Evolutionary conservation across 2,888 invertebrate genomes (phyloP), one percentile per base, ranked within the genome.

Genomic region (Heliconius sara): DNA sequence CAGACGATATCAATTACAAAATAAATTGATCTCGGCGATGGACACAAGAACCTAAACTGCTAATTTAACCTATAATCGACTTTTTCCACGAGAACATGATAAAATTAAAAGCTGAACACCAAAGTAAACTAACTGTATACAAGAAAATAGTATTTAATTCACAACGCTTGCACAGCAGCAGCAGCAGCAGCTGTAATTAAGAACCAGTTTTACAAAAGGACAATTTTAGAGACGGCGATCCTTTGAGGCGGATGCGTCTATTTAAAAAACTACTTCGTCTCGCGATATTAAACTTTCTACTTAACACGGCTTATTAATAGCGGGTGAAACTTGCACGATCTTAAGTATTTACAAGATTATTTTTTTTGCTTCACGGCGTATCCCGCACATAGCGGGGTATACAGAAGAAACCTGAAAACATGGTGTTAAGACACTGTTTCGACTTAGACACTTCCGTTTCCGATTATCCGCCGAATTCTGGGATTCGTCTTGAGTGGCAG

Each of bases 231-330:
- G 72, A 71, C 43, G 73, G 65, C 78, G 65, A 78, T 72, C 76
- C 79, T 79, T 79, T 79, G 79, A 73, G 65, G 65, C n/a, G 71
- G 39, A 47, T 66, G 77, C 65, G 79, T 71, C 79, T 67, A 77
- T 76, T 76, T 72, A 65, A 76, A 79, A 72, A 76, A 52, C 47
- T 52, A 79, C 76, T 79, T n/a, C 76, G 47, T 76, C 30, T 22
- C 60, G 79, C 76, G 47, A 47, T 27, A 39, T 70, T 70, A 77
- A 63, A 77, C 39, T 77, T 77, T 71, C 70, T 66, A 34, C 66
- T 60, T 34, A 43, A 22, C 47, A 72, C 39, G 68, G 72, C 57
- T 76, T 76, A 76, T 68, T 76, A 68, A 66, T 66, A 25, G 75
- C 47, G 65, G 43, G n/a, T 39, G 34, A 65, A 65, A 65, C 25